These are phyloP conservation scores for Sycophila sp. DNA, from an alignment of 1,140 invertebrate species.

Conservation along the genomic window DNA sequence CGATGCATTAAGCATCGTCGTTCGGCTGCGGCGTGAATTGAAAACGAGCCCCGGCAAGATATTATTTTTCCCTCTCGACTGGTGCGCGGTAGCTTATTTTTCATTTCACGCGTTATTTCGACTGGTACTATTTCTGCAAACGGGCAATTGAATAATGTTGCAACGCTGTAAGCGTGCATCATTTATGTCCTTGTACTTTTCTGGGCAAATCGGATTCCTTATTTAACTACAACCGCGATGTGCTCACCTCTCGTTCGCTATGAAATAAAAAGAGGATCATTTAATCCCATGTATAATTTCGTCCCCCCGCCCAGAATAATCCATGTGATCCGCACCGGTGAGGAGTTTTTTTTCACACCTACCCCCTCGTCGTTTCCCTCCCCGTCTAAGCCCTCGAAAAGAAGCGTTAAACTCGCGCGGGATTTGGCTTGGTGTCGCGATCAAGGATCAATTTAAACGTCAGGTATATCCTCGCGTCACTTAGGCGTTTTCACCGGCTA, in stretches of 20 bases:
- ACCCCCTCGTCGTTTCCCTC: too few relatives aligned
- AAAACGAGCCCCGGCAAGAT: too few relatives aligned
- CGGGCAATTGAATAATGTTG: neutral
- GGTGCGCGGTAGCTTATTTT: too few relatives aligned
- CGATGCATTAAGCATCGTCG: too few relatives aligned
- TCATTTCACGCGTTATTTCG: too few relatives aligned
- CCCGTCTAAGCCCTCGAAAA: too few relatives aligned
- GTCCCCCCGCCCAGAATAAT: too few relatives aligned
- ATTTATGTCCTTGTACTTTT: conserved; percentile 3
- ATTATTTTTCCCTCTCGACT: too few relatives aligned
- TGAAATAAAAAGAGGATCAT: neutral
- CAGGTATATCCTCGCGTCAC: conserved; percentile 60
- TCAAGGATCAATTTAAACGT: conserved; percentile 63
- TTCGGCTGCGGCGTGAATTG: too few relatives aligned
- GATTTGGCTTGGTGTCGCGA: conserved; percentile 44
- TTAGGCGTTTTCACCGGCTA: conserved; percentile 62
- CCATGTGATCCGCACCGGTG: too few relatives aligned
- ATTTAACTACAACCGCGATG: neutral
- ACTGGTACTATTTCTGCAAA: neutral
- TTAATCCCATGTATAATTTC: too few relatives aligned
- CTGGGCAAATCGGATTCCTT: neutral
- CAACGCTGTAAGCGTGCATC: conserved; percentile 2
- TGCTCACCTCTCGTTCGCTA: neutral
- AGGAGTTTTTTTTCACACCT: too few relatives aligned
- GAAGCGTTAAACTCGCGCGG: neutral